A percentile compares a stretch with the other conserved stretches of the same genome.
phyloP scores from a whole-genome alignment of 1,140 invertebrate genomes.

The Monochamus saltuarius region DNA sequence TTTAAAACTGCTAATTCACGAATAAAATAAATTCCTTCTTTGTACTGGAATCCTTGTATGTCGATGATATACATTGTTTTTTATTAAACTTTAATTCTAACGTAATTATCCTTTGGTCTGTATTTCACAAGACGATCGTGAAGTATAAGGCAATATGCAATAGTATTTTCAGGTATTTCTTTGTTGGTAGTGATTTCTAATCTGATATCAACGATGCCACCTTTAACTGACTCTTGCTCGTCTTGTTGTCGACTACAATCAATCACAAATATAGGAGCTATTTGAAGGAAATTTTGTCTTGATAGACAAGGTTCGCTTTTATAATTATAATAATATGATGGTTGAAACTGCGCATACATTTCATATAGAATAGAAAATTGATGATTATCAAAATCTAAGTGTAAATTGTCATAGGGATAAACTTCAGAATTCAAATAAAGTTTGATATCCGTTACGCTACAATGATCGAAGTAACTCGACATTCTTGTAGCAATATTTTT shows the following conservation, averaged over 20 bases:
- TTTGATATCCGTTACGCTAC: too few species aligned
- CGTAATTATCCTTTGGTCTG: background rate
- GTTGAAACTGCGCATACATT: constrained; percentile 12
- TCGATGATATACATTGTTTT: constrained; percentile 8
- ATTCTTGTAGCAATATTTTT: background rate
- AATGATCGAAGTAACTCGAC: too few species aligned
- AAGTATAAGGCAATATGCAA: background rate
- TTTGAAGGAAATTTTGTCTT: background rate
- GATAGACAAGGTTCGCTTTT: background rate
- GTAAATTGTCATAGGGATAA: background rate
- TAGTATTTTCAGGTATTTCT: background rate
- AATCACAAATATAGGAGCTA: constrained; percentile 1
- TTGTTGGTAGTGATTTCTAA: background rate
- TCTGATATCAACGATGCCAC: background rate
- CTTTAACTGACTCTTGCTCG: background rate
- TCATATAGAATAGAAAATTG: constrained; percentile 4
- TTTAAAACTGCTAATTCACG: too few species aligned
- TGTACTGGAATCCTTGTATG: constrained; percentile 10
- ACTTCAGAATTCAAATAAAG: too few species aligned
- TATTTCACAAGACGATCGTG: constrained; percentile 5
- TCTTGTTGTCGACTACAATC: background rate
- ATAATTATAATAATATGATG: background rate
- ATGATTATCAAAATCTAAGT: background rate
- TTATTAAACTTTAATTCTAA: background rate
- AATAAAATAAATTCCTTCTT: background rate